Evolutionary conservation across 2,888 invertebrate species (phyloP), one percentile per base, ranked within the genome.

Genomic region (Cylloceria caligata): DNA sequence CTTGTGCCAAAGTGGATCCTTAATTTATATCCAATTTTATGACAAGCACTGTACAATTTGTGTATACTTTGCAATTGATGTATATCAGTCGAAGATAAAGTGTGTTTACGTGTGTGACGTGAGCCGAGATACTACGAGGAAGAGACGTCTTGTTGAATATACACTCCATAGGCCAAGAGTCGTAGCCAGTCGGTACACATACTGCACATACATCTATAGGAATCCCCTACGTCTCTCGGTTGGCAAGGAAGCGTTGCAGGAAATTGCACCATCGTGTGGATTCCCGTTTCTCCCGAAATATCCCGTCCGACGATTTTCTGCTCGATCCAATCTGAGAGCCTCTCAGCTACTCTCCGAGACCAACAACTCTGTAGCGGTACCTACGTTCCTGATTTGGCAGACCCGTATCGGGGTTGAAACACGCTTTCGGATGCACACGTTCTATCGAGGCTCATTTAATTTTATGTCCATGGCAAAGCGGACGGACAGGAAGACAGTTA

Each of bases 251-350:
- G 57, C 71, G 60, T 81, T 73, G 80, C 79, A 74, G 69, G 78
- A 82, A 79, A 85, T 85, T 85, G 79, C 79, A 72, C 69, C 69
- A 65, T 81, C 65, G 80, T 77, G 81, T 74, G 72, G 73, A 83
- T 81, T 80, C 74, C 57, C 81, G 75, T 65, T 57, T n/a, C 65
- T 73, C 71, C 42, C 60, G 16, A 60, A 60, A 60, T 34, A 34
- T 75, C 49, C 65, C 62, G 75, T 83, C 60, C 64, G 69, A 71
- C 78, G 74, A 83, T 81, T 80, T 79, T 83, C 80, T 36, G 74
- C 76, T 84, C 82, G 78, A 85, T 83, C 83, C 84, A 85, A 84
- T 85, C 81, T 77, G 65, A 36, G 62, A 57, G 55, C 34, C 42
- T 80, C 68, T 42, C 9, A 9, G 36, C 42, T 21, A 65, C 60